phyloP scores from a whole-genome alignment of 2,797 vertebrate genomes.

The Leuciscus waleckii region DNA sequence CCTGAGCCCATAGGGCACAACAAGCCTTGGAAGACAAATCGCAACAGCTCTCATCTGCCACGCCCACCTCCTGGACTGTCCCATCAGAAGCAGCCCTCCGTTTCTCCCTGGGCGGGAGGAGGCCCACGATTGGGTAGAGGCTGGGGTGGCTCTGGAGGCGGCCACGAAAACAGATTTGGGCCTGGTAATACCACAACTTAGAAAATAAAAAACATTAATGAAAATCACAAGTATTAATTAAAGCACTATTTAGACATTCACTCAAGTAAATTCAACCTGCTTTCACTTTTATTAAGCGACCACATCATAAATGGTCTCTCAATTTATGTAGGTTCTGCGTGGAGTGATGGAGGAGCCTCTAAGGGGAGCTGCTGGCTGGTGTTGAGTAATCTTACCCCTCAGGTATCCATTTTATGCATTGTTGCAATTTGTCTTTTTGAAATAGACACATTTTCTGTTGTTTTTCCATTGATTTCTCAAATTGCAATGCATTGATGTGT shows the following conservation, averaged over 20 bases:
- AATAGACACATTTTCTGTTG: not conserved
- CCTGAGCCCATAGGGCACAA: slow-evolving; percentile 93
- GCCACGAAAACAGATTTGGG: slow-evolving; percentile 86
- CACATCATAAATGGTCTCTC: not conserved
- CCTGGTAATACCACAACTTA: slow-evolving; percentile 79
- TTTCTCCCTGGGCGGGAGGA: slow-evolving; percentile 88
- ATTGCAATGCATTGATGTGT: not conserved
- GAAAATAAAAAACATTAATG: not conserved
- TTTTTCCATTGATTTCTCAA: not conserved
- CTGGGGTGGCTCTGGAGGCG: slow-evolving; percentile 79
- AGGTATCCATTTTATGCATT: slow-evolving; percentile 74
- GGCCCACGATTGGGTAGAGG: slow-evolving; percentile 85
- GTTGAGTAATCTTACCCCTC: slow-evolving; percentile 93
- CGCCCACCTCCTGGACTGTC: slow-evolving; percentile 90
- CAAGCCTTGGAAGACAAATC: slow-evolving; percentile 92
- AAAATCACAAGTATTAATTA: not conserved
- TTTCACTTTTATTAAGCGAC: not conserved
- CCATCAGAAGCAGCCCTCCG: slow-evolving; percentile 85
- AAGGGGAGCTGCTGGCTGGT: slow-evolving; percentile 92
- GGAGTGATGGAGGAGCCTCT: slow-evolving; percentile 88
- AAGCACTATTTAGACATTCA: not conserved
- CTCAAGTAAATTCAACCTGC: not conserved
- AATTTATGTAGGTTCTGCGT: slow-evolving; percentile 79
- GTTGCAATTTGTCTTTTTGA: not conserved
- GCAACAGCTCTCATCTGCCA: slow-evolving; percentile 86